Evolutionary conservation across 2,888 invertebrate species (phyloP), one percentile per base, ranked within the genome.

Genomic region (Argyresthia goedartella): DNA sequence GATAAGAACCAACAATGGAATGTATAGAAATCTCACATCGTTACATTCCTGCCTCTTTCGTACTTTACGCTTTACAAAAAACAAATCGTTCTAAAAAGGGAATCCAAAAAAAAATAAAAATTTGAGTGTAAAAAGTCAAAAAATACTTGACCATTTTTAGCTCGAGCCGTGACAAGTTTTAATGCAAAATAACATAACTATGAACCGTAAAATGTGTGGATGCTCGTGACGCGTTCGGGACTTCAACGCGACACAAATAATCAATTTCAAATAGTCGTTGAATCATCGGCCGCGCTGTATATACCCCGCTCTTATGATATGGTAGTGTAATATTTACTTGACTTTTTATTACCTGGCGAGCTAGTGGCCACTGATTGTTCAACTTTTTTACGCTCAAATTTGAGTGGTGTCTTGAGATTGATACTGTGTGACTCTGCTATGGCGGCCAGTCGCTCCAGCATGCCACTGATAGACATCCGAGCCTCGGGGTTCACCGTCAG

Each of bases 401-500:
- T 89, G 62, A 96, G 87, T 60, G 95, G 91, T 66, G 92, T 93
- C 76, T 93, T 93, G 54, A 96, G 88, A 78, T 94, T 92, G 82
- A 95, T 92, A 59, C 91, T 91, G 73, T 93, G 91, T 52, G 94
- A 93, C 78, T 96, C 95, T 1, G 96, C 95, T 61, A 98, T 92
- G 53, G 96, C 95, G 53, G 95, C 95, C 58, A 98, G 77, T 60
- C 95, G 89, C 71, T 97, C 96, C 63, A 97, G 81, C 52, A 98
- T 85, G 63, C 91, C 92, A 56, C 91, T 89, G 53, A 98, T 92
- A 51, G 90, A 90, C 60, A 96, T 87, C 59, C 99, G 90, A 63
- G 93, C 90, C 51, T 89, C 89, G 2, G 98, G 98, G 74, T 97
- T 94, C 47, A 93, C 90, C 64, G 91, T 90, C 54, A 96, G 88